phyloP scores from a whole-genome alignment of 2,113 vertebrate genomes.

The Dasyurus viverrinus region DNA sequence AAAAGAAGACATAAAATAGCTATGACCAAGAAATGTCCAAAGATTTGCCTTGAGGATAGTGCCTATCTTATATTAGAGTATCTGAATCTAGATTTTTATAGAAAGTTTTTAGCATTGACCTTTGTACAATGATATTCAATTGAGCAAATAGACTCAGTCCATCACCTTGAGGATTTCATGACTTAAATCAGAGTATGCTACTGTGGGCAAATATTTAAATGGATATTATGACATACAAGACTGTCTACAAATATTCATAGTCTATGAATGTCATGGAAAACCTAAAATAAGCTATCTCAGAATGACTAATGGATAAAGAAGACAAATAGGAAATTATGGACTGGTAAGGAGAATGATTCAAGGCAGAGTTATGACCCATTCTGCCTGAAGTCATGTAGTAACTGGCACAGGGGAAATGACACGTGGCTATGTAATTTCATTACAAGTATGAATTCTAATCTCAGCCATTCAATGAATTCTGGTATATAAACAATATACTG shows the following conservation, averaged over 20 bases:
- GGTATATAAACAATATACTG: neutral
- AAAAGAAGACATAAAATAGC: neutral
- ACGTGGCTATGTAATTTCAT: neutral
- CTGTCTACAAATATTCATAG: neutral
- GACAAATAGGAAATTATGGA: neutral
- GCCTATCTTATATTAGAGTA: neutral
- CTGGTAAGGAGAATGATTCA: neutral
- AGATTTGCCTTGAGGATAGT: constrained; percentile 1
- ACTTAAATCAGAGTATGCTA: neutral
- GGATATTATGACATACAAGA: neutral
- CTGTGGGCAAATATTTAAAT: neutral
- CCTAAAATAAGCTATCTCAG: neutral
- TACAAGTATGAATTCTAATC: neutral
- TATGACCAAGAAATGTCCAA: neutral
- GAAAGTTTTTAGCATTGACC: neutral
- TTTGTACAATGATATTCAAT: neutral
- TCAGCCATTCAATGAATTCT: neutral
- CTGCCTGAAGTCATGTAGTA: neutral
- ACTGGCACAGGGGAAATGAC: neutral
- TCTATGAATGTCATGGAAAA: neutral
- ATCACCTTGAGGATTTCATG: neutral
- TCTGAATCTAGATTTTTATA: constrained; percentile 27
- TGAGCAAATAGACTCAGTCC: neutral
- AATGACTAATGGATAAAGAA: neutral
- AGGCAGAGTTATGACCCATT: neutral